Evolutionary conservation across 2,113 vertebrate species (phyloP).

Genomic region (Heterocephalus glaber): DNA sequence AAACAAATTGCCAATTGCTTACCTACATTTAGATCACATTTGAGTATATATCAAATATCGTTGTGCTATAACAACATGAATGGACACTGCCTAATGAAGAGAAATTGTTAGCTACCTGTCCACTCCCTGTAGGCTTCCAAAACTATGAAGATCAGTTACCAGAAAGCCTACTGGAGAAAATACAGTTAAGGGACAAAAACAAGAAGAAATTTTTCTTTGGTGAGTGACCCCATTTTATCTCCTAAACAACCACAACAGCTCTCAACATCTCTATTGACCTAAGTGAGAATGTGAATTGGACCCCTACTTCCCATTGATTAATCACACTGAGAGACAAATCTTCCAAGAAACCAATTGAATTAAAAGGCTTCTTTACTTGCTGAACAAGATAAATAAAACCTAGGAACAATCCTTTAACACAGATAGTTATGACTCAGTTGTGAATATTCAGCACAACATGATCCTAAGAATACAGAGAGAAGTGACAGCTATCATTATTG

Average conservation of each 20-base stretch:
- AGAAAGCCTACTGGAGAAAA: constrained; percentile 54
- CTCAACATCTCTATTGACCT: constrained; percentile 51
- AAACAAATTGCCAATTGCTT: constrained; percentile 53
- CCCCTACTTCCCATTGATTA: constrained; percentile 68
- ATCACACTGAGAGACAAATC: constrained; percentile 71
- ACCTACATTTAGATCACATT: constrained; percentile 35
- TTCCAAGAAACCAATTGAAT: constrained; percentile 77
- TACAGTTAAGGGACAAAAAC: constrained; percentile 58
- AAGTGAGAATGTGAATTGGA: constrained; percentile 64
- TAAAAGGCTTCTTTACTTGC: constrained; percentile 73
- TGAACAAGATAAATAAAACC: constrained; percentile 75
- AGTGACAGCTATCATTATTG: constrained; percentile 61
- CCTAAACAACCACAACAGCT: constrained; percentile 5
- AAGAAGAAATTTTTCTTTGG: constrained; percentile 65
- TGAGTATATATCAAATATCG: constrained; percentile 35
- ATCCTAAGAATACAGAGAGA: constrained; percentile 41
- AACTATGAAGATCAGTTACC: constrained; percentile 25
- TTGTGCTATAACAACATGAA: constrained; percentile 58
- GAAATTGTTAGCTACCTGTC: constrained; percentile 45
- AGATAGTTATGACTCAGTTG: constrained; percentile 66
- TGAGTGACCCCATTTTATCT: constrained; percentile 53
- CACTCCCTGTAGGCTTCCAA: constrained; percentile 37
- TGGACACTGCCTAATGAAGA: constrained; percentile 48
- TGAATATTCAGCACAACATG: constrained; percentile 60
- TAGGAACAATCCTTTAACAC: constrained; percentile 65